phyloP scores from a whole-genome alignment of 1,140 invertebrate genomes.

The Theocolax elegans region DNA sequence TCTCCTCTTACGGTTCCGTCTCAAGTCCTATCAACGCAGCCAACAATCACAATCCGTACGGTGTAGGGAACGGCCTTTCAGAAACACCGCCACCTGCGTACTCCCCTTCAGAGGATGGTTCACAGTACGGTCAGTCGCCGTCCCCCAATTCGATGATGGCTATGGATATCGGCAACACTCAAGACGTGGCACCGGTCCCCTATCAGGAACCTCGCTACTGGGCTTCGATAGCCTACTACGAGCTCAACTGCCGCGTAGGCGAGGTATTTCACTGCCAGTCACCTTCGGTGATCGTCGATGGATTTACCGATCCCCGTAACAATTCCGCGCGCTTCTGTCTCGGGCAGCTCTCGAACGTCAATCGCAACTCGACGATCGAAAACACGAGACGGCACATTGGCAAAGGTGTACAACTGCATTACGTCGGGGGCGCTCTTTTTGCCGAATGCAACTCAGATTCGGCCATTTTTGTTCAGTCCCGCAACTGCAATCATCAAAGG shows the following conservation, averaged over 20 bases:
- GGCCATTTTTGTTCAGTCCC: conserved; percentile 77
- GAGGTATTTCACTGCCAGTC: conserved; percentile 90
- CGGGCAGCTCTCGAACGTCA: conserved; percentile 79
- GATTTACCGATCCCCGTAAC: conserved; percentile 91
- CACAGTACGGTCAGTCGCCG: conserved; percentile 48
- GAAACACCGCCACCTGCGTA: conserved; percentile 93
- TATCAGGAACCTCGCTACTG: conserved; percentile 87
- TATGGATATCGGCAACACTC: conserved; percentile 67
- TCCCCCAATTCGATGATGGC: conserved; percentile 66
- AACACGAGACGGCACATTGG: conserved; percentile 79
- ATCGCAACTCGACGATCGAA: conserved; percentile 71
- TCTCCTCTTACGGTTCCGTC: conserved; percentile 48
- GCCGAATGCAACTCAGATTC: conserved; percentile 74
- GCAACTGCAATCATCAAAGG: conserved; percentile 72
- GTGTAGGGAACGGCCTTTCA: conserved; percentile 63
- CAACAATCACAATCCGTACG: conserved; percentile 73
- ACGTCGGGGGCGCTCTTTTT: conserved; percentile 80
- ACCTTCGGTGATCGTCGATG: conserved; percentile 88
- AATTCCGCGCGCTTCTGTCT: conserved; percentile 76
- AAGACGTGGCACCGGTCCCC: conserved; percentile 78
- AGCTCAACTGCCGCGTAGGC: conserved; percentile 90
- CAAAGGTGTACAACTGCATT: conserved; percentile 80
- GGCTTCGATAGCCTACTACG: conserved; percentile 93
- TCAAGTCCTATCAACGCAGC: conserved; percentile 57
- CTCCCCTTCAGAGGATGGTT: conserved; percentile 79